Conservation (phyloP, 2,113 vertebrate genomes). For the Apteryx owenii region DNA sequence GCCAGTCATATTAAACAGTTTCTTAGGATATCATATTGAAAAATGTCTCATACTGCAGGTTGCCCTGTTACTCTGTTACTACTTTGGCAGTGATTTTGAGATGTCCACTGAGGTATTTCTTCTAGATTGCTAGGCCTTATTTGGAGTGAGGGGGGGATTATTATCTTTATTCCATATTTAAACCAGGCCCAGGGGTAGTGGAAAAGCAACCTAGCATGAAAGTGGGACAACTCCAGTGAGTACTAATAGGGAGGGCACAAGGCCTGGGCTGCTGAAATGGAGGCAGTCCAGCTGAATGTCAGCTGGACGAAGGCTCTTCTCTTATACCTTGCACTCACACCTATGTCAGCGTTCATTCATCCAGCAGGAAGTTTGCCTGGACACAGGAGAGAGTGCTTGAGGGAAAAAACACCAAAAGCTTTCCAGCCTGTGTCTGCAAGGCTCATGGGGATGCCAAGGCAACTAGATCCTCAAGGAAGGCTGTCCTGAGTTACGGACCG, state of each 20-base stretch:
- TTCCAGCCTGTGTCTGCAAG: constrained; percentile 2
- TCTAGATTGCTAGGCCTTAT: background rate
- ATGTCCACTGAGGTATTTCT: background rate
- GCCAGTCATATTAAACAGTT: constrained; percentile 1
- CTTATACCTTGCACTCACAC: fast-evolving
- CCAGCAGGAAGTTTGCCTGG: background rate
- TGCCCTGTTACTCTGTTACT: background rate
- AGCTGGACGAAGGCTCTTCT: background rate
- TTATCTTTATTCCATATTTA: background rate
- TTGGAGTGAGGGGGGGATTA: background rate
- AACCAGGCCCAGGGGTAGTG: background rate
- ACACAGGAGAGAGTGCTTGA: background rate
- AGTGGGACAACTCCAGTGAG: background rate
- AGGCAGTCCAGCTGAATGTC: background rate
- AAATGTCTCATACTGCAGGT: background rate
- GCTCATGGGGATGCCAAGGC: background rate
- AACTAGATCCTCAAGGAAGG: background rate
- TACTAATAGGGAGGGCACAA: background rate
- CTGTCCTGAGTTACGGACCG: fast-evolving
- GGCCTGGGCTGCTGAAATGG: background rate
- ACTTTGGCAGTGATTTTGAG: background rate
- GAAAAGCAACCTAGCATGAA: background rate
- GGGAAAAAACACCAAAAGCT: background rate
- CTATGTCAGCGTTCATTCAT: background rate
- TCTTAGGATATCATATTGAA: constrained; percentile 6